phyloP scores from a whole-genome alignment of 1,140 invertebrate species.

The Drosophila repletoides region DNA sequence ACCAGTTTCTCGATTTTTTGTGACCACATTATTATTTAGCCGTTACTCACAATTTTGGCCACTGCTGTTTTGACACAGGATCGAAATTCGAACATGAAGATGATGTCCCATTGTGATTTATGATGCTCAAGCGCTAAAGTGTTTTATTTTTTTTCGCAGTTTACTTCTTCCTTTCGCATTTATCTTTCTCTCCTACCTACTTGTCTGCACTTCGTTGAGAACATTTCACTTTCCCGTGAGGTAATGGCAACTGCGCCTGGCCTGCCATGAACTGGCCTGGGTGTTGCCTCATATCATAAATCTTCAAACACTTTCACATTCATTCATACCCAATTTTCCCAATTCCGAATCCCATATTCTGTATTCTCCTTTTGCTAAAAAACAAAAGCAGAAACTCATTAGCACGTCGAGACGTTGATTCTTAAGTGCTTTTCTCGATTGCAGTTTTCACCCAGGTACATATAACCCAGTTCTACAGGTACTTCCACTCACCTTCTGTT shows the following conservation, averaged over 20 bases:
- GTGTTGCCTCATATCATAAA: constrained; percentile 73
- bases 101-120: constrained; percentile 74
- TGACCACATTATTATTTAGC: constrained; percentile 76
- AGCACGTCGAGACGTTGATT: constrained; percentile 71
- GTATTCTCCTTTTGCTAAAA: constrained; percentile 18
- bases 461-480: constrained; percentile 30
- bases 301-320: constrained; percentile 77
- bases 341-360: constrained; percentile 5
- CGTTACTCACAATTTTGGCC: constrained; percentile 77
- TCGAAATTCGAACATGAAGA: constrained; percentile 33
- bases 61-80: constrained; percentile 75
- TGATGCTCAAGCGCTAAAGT: constrained; percentile 69
- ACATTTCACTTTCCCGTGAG: constrained; percentile 76
- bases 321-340: constrained; percentile 49
- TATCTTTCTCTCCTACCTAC: constrained; percentile 38
- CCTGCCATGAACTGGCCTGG: too few species aligned
- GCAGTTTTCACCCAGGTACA: constrained; percentile 16
- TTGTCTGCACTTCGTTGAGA: constrained; percentile 70
- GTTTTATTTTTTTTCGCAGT: constrained; percentile 58
- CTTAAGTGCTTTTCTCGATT: constrained; percentile 57
- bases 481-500: constrained; percentile 45
- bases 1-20: constrained; percentile 28
- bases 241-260: constrained; percentile 52
- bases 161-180: constrained; percentile 3
- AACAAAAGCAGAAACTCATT: constrained; percentile 55